phyloP scores from a whole-genome alignment of 2,113 vertebrate genomes.

The Setophaga coronata region DNA sequence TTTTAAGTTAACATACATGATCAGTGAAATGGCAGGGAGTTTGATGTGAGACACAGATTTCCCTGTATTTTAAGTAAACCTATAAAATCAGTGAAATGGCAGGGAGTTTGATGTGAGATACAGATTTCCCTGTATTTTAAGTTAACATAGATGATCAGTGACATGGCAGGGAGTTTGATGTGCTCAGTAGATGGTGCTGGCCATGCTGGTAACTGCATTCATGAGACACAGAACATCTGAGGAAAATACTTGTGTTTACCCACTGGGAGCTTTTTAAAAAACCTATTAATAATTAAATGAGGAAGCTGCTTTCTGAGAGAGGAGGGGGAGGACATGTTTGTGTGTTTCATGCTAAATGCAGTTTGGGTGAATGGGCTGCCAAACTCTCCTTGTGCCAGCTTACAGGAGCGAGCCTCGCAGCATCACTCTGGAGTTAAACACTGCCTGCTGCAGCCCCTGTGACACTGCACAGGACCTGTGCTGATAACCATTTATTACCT shows the following conservation, averaged over 20 bases:
- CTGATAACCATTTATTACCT: accelerated
- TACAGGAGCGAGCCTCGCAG: not conserved
- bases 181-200: not conserved
- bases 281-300: not conserved
- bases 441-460: not conserved
- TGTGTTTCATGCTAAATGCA: not conserved
- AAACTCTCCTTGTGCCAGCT: not conserved
- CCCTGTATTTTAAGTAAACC: not conserved
- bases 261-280: not conserved
- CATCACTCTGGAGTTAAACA: accelerated
- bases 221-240: not conserved
- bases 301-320: not conserved
- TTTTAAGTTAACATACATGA: no score
- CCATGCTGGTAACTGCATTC: not conserved
- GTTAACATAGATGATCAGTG: not conserved
- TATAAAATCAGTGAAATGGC: not conserved
- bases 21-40: no score
- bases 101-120: not conserved
- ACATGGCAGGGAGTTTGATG: not conserved
- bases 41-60: not conserved
- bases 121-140: not conserved
- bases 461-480: not conserved
- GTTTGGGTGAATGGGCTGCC: not conserved
- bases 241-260: accelerated
- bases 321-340: not conserved